Evolutionary conservation across 2,113 vertebrate species (phyloP), one percentile per base, ranked within the genome.

Genomic region (Nothoprocta perdicaria): DNA sequence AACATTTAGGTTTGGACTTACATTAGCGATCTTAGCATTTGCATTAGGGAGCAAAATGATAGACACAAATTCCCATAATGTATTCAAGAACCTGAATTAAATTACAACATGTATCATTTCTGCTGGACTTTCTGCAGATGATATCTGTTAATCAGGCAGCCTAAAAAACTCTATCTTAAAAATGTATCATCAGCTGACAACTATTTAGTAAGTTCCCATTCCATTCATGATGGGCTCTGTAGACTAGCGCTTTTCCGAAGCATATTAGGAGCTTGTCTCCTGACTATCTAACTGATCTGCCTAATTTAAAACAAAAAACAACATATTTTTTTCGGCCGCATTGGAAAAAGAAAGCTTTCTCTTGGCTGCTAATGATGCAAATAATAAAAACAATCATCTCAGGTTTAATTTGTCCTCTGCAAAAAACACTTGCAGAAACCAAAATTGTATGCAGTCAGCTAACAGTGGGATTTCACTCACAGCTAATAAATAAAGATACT

Each of bases 181-280:
- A 76, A 88, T 12, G n/a, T 33, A 80, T 43, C 0, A 0, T 79
- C 93, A 73, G 29, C 78, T 80, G 69, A 72, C 46, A 75, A 16
- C 61, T 82, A 27, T 66, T 85, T n/a, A 48, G 19, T 80, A 82
- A 89, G 35, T 95, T 94, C n/a, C 68, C 26, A 86, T 94, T 95
- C 83, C 58, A 82, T 6, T 94, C 52, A 84, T 60, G 68, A 86
- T 53, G 52, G 53, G 35, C 67, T 85, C 43, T 9, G 4, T 41
- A 69, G 52, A 60, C 71, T 60, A 93, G 89, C 43, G 74, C 74
- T 80, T 88, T 95, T 66, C 93, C 83, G 35, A 83, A 80, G 60
- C 4, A 0, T 62, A 86, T 23, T 75, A 90, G 62, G 33, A 91
- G 75, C 29, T 61, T 94, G 66, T 11, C 83, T 89, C 57, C 66